A percentile compares a stretch with the other conserved stretches of the same genome.
phyloP scores from a whole-genome alignment of 2,113 vertebrate species.

The Donacobius atricapilla region DNA sequence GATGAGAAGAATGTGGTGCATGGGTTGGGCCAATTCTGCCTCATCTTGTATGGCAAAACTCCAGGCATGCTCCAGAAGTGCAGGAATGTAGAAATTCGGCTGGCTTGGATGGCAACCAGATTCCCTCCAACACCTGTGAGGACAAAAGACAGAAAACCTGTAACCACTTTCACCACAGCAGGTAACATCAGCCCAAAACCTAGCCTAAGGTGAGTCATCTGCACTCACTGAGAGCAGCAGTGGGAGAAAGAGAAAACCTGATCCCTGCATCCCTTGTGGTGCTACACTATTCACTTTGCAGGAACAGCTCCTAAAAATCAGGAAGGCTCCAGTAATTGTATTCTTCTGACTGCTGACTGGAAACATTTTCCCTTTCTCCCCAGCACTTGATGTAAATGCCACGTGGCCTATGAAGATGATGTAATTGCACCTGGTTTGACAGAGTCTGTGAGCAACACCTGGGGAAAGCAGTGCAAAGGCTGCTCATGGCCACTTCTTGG shows the following conservation, averaged over 20 bases:
- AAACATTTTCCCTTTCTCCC: not conserved
- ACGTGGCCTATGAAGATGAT: not conserved
- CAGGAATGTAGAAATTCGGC: conserved; percentile 92
- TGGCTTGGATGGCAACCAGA: conserved; percentile 95
- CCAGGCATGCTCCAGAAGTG: conserved; percentile 91
- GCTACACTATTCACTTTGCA: not conserved
- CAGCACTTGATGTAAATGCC: not conserved
- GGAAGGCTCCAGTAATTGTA: not conserved
- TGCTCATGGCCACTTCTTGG: not conserved
- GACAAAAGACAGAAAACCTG: not conserved
- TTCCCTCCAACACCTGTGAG: conserved; percentile 90
- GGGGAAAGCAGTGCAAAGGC: not conserved
- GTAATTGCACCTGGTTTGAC: not conserved
- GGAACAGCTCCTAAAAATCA: not conserved
- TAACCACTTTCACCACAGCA: not conserved
- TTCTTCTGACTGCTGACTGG: not conserved
- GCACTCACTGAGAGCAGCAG: not conserved
- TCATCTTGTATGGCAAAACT: conserved; percentile 89
- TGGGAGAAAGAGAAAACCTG: not conserved
- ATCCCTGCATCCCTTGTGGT: not conserved
- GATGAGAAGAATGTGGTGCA: conserved; percentile 86
- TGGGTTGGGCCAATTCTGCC: conserved; percentile 88
- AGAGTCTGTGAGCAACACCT: not conserved
- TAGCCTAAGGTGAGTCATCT: not conserved
- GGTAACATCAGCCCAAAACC: not conserved